A percentile compares a stretch with the other conserved stretches of the same genome.
Conservation (phyloP, 2,797 vertebrate species). For the Nyctibius grandis region DNA sequence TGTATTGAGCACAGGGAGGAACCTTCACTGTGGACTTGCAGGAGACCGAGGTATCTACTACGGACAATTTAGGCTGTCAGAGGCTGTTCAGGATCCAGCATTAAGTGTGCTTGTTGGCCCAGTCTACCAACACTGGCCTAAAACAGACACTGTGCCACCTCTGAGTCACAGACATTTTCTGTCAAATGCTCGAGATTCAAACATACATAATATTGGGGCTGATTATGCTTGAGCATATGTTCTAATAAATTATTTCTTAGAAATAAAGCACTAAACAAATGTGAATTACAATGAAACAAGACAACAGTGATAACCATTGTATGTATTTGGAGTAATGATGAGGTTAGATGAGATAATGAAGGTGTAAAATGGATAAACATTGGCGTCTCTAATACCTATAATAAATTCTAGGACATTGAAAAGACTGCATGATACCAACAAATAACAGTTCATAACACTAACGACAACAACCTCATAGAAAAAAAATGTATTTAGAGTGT, state of each 20-base stretch:
- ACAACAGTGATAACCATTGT: slow-evolving; percentile 10
- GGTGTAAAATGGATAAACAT: slow-evolving; percentile 34
- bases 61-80: background rate
- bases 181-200: background rate
- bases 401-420: slow-evolving; percentile 31
- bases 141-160: background rate
- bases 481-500: background rate
- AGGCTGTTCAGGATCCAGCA: background rate
- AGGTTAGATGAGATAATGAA: slow-evolving; percentile 39
- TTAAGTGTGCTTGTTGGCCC: background rate
- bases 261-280: slow-evolving; percentile 33
- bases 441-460: slow-evolving; percentile 18
- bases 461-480: background rate
- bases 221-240: slow-evolving; percentile 28
- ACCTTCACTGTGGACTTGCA: background rate
- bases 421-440: slow-evolving; percentile 26
- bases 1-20: background rate
- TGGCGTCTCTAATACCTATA: slow-evolving; percentile 24
- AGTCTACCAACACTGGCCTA: background rate
- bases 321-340: background rate
- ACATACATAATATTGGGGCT: background rate
- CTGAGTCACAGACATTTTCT: background rate
- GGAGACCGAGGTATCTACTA: background rate
- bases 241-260: slow-evolving; percentile 42
- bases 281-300: slow-evolving; percentile 55